Evolutionary conservation across 2,888 invertebrate species (phyloP).

Genomic region (Oxycera nigricornis): DNA sequence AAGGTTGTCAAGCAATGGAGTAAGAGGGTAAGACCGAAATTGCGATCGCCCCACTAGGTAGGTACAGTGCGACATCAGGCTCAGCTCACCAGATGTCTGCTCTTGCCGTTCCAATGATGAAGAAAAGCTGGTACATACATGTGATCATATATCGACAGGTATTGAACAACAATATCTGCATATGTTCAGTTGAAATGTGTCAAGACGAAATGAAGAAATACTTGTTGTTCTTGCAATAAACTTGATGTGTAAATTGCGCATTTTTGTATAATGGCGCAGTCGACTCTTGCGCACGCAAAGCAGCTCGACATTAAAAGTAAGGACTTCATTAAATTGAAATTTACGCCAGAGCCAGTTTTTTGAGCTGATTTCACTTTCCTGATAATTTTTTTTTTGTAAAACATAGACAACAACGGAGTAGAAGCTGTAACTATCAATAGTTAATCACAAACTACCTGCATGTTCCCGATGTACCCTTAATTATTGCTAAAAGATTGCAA

Average conservation of each 20-base stretch:
- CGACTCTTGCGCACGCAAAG: not conserved
- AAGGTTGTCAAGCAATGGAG: not conserved
- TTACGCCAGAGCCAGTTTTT: not conserved
- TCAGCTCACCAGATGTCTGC: no score
- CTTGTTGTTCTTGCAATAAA: not conserved
- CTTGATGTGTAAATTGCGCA: not conserved
- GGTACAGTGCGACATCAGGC: not conserved
- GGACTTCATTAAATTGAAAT: not conserved
- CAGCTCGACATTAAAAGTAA: not conserved
- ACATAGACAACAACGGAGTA: no score
- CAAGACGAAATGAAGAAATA: conserved; percentile 16
- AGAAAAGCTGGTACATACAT: no score
- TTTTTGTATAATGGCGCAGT: not conserved
- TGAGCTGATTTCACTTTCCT: not conserved
- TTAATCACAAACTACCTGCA: not conserved
- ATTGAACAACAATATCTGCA: not conserved
- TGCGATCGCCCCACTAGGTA: not conserved
- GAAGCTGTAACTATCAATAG: no score
- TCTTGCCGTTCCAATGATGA: no score
- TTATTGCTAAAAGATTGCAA: not conserved
- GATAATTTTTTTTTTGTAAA: no score
- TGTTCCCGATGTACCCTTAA: not conserved
- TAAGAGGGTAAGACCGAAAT: not conserved
- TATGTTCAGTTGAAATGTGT: not conserved
- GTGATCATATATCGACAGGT: no score